Percentiles rank a stretch among this genome's conserved stretches.
Conservation (phyloP, 2,113 vertebrate species). For the Heterotis niloticus region DNA sequence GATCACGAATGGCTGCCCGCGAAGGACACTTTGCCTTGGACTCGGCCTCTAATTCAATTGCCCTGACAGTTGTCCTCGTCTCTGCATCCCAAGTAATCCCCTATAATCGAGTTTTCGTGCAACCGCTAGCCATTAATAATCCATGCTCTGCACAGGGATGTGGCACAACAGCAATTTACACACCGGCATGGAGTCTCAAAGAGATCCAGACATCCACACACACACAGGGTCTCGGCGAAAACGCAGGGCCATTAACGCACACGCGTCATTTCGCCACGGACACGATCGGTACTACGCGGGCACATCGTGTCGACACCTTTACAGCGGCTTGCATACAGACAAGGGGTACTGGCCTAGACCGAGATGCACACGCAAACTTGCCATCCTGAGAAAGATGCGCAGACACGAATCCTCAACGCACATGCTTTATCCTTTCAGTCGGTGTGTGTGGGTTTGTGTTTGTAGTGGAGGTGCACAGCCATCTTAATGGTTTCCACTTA, state of each 20-base stretch:
- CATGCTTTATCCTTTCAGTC: conserved; percentile 47
- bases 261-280: no score
- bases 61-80: conserved; percentile 55
- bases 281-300: no score
- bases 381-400: no score
- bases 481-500: conserved; percentile 69
- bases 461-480: conserved; percentile 69
- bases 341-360: no score
- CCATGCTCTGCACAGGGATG: conserved; percentile 56
- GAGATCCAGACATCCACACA: conserved; percentile 21
- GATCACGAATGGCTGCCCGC: conserved; percentile 3
- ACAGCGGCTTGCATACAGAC: no score
- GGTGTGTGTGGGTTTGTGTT: conserved; percentile 51
- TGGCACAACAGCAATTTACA: not conserved
- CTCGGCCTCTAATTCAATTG: conserved; percentile 65
- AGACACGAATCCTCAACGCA: not conserved
- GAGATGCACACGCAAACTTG: no score
- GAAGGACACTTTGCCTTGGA: conserved; percentile 20
- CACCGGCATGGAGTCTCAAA: conserved; percentile 25
- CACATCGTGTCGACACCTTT: no score
- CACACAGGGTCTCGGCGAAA: not conserved
- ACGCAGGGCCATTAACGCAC: no score
- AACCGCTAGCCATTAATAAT: conserved; percentile 71
- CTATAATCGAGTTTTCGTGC: conserved; percentile 71
- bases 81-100: conserved; percentile 64